phyloP scores from a whole-genome alignment of 2,888 invertebrate genomes.

The Agonopterix alstromeriana region DNA sequence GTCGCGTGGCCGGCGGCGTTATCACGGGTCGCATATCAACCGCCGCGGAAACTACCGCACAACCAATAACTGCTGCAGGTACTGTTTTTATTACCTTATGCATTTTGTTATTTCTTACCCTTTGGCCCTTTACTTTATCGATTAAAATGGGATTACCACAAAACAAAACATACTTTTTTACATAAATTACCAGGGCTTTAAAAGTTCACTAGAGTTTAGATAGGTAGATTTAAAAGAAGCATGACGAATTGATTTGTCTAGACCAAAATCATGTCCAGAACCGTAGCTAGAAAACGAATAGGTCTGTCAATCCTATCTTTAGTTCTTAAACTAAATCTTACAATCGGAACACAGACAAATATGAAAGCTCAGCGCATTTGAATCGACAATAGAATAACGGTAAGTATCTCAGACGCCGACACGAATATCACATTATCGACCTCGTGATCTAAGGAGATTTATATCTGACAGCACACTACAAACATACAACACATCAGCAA shows the following conservation, averaged over 20 bases:
- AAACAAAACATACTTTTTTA: too few relatives aligned
- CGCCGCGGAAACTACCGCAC: constrained; percentile 53
- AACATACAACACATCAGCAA: constrained; percentile 19
- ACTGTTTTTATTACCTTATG: constrained; percentile 12
- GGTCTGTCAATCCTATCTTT: background rate
- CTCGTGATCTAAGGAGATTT: constrained; percentile 71
- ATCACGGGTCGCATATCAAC: constrained; percentile 70
- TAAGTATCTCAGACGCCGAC: constrained; percentile 58
- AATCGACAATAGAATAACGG: constrained; percentile 72
- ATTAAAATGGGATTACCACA: too few relatives aligned
- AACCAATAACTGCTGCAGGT: constrained; percentile 23
- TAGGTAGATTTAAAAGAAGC: too few relatives aligned
- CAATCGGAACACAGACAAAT: constrained; percentile 50
- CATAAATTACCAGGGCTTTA: too few relatives aligned
- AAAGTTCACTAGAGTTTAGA: too few relatives aligned
- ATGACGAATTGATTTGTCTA: too few relatives aligned
- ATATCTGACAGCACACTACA: constrained; percentile 56
- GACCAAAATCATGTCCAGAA: too few relatives aligned
- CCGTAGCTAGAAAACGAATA: too few relatives aligned
- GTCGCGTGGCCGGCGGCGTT: constrained; percentile 64
- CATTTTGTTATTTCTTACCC: too few relatives aligned
- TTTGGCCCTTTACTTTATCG: too few relatives aligned
- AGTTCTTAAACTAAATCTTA: constrained; percentile 32
- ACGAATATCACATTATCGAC: constrained; percentile 73
- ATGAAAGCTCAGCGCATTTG: constrained; percentile 61